These are phyloP conservation scores for Carduelis carduelis DNA, from an alignment of 2,797 vertebrate species.

Conservation along the genomic window DNA sequence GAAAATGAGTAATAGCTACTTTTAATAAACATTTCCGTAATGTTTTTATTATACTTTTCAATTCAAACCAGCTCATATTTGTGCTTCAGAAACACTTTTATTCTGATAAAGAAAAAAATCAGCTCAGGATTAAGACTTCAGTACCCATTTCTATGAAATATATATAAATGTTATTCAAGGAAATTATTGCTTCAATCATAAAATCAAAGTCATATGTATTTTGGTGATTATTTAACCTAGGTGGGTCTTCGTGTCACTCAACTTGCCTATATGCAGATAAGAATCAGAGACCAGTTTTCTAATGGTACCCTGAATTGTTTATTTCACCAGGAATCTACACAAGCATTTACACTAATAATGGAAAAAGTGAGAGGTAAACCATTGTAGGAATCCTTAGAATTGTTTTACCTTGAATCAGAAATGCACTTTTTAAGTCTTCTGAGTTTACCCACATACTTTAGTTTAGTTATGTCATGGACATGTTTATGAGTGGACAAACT, in stretches of 20 bases:
- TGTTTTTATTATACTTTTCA: not conserved
- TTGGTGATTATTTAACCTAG: not conserved
- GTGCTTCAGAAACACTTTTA: not conserved
- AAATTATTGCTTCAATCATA: not conserved
- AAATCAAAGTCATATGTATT: not conserved
- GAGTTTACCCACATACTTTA: not conserved
- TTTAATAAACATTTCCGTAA: not conserved
- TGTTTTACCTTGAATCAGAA: not conserved
- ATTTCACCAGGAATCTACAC: not conserved
- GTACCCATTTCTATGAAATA: not conserved
- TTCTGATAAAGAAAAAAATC: not conserved
- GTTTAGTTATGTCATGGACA: not conserved
- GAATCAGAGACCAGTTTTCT: not conserved
- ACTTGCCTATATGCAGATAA: not conserved
- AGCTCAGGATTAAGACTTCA: not conserved
- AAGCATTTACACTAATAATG: not conserved
- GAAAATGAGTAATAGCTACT: not conserved
- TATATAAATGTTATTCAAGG: not conserved
- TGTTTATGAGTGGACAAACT: accelerated
- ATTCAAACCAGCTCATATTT: not conserved
- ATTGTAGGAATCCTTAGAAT: not conserved
- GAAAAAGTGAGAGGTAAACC: not conserved
- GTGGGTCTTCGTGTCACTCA: not conserved
- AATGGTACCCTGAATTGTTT: not conserved
- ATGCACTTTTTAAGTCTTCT: not conserved